phyloP scores from a whole-genome alignment of 1,140 invertebrate species.

The Solen grandis region DNA sequence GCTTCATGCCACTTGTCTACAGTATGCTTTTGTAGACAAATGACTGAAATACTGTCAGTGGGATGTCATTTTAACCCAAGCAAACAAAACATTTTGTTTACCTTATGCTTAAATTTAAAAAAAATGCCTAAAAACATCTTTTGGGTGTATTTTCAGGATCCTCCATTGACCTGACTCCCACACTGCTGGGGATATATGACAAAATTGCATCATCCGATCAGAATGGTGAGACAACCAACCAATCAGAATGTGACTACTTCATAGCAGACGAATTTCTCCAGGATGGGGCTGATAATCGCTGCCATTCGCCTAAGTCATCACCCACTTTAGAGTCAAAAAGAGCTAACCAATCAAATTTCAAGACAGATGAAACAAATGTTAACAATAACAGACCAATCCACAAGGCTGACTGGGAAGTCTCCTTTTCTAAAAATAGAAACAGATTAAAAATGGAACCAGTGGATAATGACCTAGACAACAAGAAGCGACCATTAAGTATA shows the following conservation, averaged over 20 bases:
- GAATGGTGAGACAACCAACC: conserved; percentile 18
- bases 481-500: conserved; percentile 87
- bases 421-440: conserved; percentile 19
- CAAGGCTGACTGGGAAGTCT: conserved; percentile 22
- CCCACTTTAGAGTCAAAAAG: neutral
- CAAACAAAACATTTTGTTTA: neutral
- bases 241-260: conserved; percentile 44
- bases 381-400: conserved; percentile 52
- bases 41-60: neutral
- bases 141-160: conserved; percentile 82
- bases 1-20: neutral
- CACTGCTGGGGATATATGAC: conserved; percentile 86
- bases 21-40: too few relatives aligned
- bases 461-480: conserved; percentile 60
- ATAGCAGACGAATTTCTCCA: conserved; percentile 36
- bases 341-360: conserved; percentile 30
- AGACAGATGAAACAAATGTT: conserved; percentile 47
- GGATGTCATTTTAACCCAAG: neutral
- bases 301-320: conserved; percentile 32
- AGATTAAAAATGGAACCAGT: conserved; percentile 43
- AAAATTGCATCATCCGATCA: conserved; percentile 71
- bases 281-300: conserved; percentile 32
- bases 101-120: conserved; percentile 12
- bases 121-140: too few relatives aligned
- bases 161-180: conserved; percentile 85